Conservation (phyloP, 2,797 vertebrate genomes). For the Mormyrops boulengeri region DNA sequence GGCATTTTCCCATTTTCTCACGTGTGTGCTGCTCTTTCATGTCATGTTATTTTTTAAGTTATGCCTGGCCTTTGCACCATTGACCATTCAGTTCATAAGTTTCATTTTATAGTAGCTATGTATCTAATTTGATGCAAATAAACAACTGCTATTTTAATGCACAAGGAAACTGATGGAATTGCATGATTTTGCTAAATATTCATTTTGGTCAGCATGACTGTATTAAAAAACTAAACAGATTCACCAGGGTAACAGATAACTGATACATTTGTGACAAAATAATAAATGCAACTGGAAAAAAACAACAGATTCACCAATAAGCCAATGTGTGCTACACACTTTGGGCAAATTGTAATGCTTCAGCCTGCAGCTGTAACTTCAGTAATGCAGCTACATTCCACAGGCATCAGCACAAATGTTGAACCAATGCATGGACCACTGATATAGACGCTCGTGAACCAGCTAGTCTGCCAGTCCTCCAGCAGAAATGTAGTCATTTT, state of each 20-base stretch:
- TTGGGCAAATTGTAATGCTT: background rate
- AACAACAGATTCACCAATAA: conserved; percentile 1
- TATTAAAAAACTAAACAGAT: background rate
- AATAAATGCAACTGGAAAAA: background rate
- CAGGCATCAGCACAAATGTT: background rate
- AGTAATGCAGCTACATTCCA: background rate
- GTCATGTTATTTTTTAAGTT: background rate
- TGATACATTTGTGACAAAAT: background rate
- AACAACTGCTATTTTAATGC: background rate
- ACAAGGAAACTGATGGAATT: background rate
- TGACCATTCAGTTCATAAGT: background rate
- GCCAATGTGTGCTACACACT: background rate
- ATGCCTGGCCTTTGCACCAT: background rate
- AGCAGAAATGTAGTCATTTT: background rate
- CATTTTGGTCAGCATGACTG: background rate
- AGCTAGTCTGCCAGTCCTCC: background rate
- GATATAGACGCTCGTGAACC: background rate
- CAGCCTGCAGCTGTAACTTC: background rate
- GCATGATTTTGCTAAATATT: background rate
- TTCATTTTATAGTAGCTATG: background rate
- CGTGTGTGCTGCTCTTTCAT: background rate
- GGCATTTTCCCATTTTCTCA: background rate
- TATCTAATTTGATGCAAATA: background rate
- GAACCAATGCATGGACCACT: background rate
- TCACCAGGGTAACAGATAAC: background rate